Conservation (phyloP, 2,888 invertebrate genomes). For the Catocala fraxini region DNA sequence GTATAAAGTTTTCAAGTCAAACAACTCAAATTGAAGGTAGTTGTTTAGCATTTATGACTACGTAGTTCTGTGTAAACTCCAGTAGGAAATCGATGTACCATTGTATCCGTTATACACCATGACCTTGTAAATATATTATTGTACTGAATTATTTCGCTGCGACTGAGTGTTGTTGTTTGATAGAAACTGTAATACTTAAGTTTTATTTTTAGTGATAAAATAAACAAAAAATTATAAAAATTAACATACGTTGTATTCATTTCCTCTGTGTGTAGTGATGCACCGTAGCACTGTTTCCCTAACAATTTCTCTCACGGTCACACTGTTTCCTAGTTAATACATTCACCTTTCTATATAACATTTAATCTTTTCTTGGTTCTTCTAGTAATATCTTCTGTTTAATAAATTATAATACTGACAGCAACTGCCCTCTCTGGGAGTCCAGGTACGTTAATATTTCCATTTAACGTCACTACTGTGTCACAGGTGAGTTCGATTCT, state of each 20-base stretch:
- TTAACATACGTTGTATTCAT: conserved; percentile 62
- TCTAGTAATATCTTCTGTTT: conserved; percentile 56
- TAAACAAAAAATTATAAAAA: conserved; percentile 83
- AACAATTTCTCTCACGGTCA: conserved; percentile 68
- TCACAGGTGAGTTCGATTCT: conserved; percentile 19
- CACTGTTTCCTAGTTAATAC: conserved; percentile 68
- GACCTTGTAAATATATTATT: conserved; percentile 82
- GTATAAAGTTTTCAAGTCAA: conserved; percentile 37
- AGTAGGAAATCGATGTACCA: conserved; percentile 55
- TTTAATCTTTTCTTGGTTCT: conserved; percentile 68
- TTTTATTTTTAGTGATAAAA: conserved; percentile 87
- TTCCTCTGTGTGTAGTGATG: conserved; percentile 71
- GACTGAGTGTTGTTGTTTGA: conserved; percentile 86
- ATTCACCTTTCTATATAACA: conserved; percentile 75
- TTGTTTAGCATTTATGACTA: conserved; percentile 78
- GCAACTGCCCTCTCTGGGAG: conserved; percentile 49
- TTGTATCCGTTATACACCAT: conserved; percentile 63
- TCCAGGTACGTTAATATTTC: conserved; percentile 57
- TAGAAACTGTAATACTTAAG: conserved; percentile 87
- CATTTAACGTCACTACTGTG: conserved; percentile 28
- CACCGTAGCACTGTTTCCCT: conserved; percentile 74
- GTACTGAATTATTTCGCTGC: conserved; percentile 83
- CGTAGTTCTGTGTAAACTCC: conserved; percentile 66
- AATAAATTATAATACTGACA: conserved; percentile 44
- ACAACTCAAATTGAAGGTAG: conserved; percentile 46